Conservation (phyloP, 1,140 invertebrate species). For the Arctopsyche grandis region DNA sequence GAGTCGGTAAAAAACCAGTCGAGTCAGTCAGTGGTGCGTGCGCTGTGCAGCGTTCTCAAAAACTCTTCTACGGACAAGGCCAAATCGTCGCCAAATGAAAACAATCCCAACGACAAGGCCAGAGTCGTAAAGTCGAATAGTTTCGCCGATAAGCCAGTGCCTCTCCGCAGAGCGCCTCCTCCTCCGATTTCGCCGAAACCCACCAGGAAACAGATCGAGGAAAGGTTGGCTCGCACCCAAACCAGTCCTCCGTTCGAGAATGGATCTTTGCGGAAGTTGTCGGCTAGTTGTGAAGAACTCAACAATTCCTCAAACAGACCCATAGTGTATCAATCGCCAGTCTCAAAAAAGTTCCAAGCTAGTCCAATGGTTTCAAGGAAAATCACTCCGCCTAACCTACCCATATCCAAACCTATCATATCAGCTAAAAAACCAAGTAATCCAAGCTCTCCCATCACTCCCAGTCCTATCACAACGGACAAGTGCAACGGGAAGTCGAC, state of each 20-base stretch:
- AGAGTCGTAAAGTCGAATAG: conserved; percentile 64
- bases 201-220: conserved; percentile 63
- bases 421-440: conserved; percentile 37
- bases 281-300: conserved; percentile 56
- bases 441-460: not conserved
- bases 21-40: conserved; percentile 65
- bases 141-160: conserved; percentile 65
- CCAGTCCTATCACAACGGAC: not conserved
- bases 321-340: conserved; percentile 59
- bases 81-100: not conserved
- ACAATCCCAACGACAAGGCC: conserved; percentile 49
- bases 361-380: conserved; percentile 48
- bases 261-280: conserved; percentile 54
- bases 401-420: conserved; percentile 43
- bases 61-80: conserved; percentile 59
- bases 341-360: conserved; percentile 57
- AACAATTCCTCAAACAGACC: conserved; percentile 59
- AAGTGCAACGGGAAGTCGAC: conserved; percentile 51
- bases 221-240: conserved; percentile 59
- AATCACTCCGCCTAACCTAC: conserved; percentile 45
- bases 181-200: conserved; percentile 66
- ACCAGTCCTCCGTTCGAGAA: conserved; percentile 52
- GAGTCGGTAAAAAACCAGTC: conserved; percentile 54
- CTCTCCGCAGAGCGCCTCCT: conserved; percentile 65
- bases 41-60: conserved; percentile 62